Base-by-base conservation (phyloP, 2,797 vertebrate species). In the Melanotaenia pygmaea region DNA sequence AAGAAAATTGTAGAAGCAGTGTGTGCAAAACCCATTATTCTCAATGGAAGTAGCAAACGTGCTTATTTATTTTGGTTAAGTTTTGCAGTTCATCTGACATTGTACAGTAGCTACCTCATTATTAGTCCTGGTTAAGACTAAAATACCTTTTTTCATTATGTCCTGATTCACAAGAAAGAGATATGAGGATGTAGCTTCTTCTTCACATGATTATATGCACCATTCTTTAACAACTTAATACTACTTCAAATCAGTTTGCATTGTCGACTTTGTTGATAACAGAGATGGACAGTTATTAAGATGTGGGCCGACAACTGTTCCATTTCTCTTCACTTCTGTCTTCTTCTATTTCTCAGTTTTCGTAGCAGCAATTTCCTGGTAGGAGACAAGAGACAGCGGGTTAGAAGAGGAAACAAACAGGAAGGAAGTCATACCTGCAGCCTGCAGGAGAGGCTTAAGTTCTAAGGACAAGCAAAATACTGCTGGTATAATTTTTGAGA, bases 281-380 rank as follows among this genome's bases (percentile, higher is more conserved):
- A 24, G 32, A 22, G 26, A 24, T 18, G 45, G 28, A 64, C 70
- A 40, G 72, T 47, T 35, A 38, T 30, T 34, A 45, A 35, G n/a
- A 64, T 43, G n/a, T 37, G 22, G 8, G 28, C 47, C 64, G 78
- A 67, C 40, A 69, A 26, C 28, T 70, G 70, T 72, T 30, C 59
- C 45, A 62, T 22, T 69, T 80, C 34, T 74, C 64, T 65, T 70
- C 30, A 35, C 50, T 20, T 45, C 37, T 74, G 71, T 71, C 70
- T 72, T 35, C 50, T 57, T 47, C 45, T 40, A 58, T 78, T 34
- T 57, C 37, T 62, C 43, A 69, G 50, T 57, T 61, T 30, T 47
- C 22, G 70, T 47, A 57, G 60, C 37, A 59, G 32, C 38, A 67
- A 67, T 68, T 79, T 73, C 40, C 54, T 65, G 59, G 38, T 9